These are phyloP conservation scores for Leptoteleia sp. DNA, from an alignment of 1,140 invertebrate species.

Conservation along the genomic window DNA sequence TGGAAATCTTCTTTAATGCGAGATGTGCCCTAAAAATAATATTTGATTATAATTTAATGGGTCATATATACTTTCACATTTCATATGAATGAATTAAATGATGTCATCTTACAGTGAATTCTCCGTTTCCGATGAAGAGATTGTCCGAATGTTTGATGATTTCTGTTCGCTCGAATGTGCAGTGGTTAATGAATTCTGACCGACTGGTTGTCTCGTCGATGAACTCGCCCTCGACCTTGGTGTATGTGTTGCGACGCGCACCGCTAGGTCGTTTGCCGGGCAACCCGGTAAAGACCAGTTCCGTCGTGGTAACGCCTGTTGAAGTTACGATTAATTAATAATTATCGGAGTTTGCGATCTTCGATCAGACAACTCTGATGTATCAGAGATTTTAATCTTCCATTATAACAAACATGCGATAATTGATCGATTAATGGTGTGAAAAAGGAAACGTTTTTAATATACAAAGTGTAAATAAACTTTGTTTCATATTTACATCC, in stretches of 20 bases:
- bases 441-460: too few relatives aligned
- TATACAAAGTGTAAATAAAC: too few relatives aligned
- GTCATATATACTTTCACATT: too few relatives aligned
- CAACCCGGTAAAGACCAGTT: conserved; percentile 85
- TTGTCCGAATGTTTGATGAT: conserved; percentile 85
- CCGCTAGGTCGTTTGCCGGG: conserved; percentile 85
- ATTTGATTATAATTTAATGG: too few relatives aligned
- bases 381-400: too few relatives aligned
- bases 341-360: too few relatives aligned
- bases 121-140: conserved; percentile 84
- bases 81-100: too few relatives aligned
- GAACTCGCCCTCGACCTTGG: conserved; percentile 88
- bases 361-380: too few relatives aligned
- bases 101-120: conserved; percentile 77
- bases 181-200: conserved; percentile 85
- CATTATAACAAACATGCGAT: too few relatives aligned
- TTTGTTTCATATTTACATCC: too few relatives aligned
- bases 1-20: conserved; percentile 80
- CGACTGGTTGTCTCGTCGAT: conserved; percentile 85
- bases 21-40: conserved; percentile 76
- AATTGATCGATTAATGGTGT: too few relatives aligned
- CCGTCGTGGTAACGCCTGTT: conserved; percentile 84
- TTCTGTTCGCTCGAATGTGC: conserved; percentile 81
- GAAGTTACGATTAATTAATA: conserved; percentile 11
- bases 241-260: conserved; percentile 90